Percentiles rank a stretch among this genome's conserved stretches.
Evolutionary conservation across 2,797 vertebrate genomes (phyloP).

Genomic region (Staurois parvus): DNA sequence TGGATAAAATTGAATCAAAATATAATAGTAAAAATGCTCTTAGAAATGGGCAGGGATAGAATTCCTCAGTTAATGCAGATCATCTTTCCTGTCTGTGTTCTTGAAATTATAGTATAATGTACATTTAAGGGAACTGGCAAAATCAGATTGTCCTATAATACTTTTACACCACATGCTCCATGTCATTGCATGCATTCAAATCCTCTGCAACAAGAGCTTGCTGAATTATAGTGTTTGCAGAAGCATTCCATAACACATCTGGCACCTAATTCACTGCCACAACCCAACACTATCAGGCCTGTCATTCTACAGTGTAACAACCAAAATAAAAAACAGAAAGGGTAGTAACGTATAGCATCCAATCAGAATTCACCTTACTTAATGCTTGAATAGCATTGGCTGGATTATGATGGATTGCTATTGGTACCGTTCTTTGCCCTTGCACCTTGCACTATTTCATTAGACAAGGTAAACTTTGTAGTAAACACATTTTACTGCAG

Average conservation of each 20-base stretch:
- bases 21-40: slow-evolving; percentile 18
- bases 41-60: slow-evolving; percentile 7
- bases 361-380: neutral
- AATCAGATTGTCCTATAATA: neutral
- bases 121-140: neutral
- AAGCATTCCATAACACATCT: neutral
- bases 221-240: neutral
- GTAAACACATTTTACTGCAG: no score
- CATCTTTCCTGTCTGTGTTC: slow-evolving; percentile 5
- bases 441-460: no score
- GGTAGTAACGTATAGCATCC: neutral
- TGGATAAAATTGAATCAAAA: slow-evolving; percentile 25
- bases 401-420: no score
- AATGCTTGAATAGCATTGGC: no score
- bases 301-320: no score
- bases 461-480: no score
- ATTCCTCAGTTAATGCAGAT: neutral
- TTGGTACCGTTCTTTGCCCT: no score
- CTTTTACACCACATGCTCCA: neutral
- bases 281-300: neutral
- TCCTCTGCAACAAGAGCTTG: neutral
- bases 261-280: no score
- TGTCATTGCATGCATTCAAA: neutral
- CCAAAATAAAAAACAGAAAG: neutral
- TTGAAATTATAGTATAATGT: neutral